These are phyloP conservation scores for Tiphia femorata DNA, from an alignment of 2,888 invertebrate genomes.

Conservation along the genomic window DNA sequence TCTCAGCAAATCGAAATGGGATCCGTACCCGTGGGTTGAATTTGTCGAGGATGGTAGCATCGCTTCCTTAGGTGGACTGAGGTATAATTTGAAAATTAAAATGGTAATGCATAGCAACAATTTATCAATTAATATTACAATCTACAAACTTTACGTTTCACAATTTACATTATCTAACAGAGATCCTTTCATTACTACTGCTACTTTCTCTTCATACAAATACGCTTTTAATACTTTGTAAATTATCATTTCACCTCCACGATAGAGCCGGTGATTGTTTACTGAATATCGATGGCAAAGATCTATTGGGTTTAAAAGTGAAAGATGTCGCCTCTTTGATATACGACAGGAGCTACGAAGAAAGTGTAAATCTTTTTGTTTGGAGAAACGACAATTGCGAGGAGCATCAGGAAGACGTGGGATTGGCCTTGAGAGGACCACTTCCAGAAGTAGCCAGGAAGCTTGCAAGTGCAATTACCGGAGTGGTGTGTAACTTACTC, in stretches of 20 bases:
- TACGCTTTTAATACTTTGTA: too few relatives aligned
- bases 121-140: too few relatives aligned
- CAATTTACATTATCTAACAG: too few relatives aligned
- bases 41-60: slow-evolving; percentile 75
- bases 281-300: slow-evolving; percentile 75
- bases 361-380: slow-evolving; percentile 51
- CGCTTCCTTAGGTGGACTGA: slow-evolving; percentile 76
- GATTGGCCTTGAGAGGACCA: slow-evolving; percentile 57
- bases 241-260: background rate
- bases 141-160: too few relatives aligned
- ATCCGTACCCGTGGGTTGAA: slow-evolving; percentile 85
- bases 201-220: too few relatives aligned
- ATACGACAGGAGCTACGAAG: slow-evolving; percentile 38
- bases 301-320: slow-evolving; percentile 72
- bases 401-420: slow-evolving; percentile 29
- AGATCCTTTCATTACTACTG: too few relatives aligned
- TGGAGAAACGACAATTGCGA: slow-evolving; percentile 50
- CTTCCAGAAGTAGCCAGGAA: slow-evolving; percentile 61
- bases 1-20: slow-evolving; percentile 82
- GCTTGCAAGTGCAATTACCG: slow-evolving; percentile 59
- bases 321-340: slow-evolving; percentile 69
- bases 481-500: slow-evolving; percentile 53
- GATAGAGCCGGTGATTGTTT: slow-evolving; percentile 78
- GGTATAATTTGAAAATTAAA: slow-evolving; percentile 52
- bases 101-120: too few relatives aligned